Evolutionary conservation across 2,797 vertebrate genomes (phyloP).

Genomic region (Hydrolagus colliei): DNA sequence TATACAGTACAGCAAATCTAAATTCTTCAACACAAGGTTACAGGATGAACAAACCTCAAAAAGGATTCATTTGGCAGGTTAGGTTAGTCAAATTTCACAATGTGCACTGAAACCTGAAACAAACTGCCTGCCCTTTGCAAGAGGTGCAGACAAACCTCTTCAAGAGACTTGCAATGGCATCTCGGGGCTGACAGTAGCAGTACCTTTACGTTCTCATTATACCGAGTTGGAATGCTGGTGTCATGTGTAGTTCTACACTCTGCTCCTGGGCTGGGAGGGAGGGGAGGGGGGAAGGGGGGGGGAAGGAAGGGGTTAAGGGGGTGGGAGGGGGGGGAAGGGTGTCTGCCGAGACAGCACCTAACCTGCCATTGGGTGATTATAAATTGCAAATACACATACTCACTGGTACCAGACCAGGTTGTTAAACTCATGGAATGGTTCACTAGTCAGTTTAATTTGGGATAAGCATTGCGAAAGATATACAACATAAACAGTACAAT

Average conservation of each 20-base stretch:
- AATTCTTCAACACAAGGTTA: constrained; percentile 21
- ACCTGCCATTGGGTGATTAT: constrained; percentile 21
- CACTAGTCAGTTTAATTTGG: constrained; percentile 15
- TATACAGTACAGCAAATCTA: constrained; percentile 22
- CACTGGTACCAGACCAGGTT: constrained; percentile 30
- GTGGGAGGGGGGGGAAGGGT: too few species aligned
- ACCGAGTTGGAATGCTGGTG: constrained; percentile 29
- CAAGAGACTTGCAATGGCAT: constrained; percentile 17
- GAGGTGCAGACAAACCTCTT: constrained; percentile 27
- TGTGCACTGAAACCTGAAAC: constrained; percentile 24
- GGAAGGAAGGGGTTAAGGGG: too few species aligned
- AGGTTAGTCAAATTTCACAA: constrained; percentile 29
- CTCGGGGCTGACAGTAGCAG: not conserved
- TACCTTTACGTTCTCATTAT: constrained; percentile 11
- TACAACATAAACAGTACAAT: constrained; percentile 1
- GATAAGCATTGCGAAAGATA: not conserved
- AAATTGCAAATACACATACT: constrained; percentile 22
- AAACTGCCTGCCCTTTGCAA: not conserved
- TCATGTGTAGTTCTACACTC: constrained; percentile 16
- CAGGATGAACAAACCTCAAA: constrained; percentile 18
- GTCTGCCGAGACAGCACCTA: not conserved
- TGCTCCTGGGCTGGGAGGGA: too few species aligned
- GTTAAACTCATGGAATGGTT: constrained; percentile 27
- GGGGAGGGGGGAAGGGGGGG: too few species aligned
- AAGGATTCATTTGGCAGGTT: constrained; percentile 14